Percentiles rank a stretch among this genome's conserved stretches.
Evolutionary conservation across 2,113 vertebrate genomes (phyloP).

Genomic region (Opisthocomus hoazin): DNA sequence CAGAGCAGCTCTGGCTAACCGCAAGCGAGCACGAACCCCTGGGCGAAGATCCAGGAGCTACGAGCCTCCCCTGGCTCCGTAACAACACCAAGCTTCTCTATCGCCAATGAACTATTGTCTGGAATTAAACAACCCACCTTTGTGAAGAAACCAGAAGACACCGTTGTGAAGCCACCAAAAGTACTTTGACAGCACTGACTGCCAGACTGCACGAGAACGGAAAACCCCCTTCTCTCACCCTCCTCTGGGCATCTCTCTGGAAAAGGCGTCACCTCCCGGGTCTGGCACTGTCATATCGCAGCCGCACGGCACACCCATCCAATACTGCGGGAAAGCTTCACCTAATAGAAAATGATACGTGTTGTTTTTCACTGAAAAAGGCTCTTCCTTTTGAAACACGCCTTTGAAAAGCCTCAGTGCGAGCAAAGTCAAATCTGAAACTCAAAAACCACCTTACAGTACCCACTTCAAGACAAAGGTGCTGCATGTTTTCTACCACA

Average conservation of each 20-base stretch:
- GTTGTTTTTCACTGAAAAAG: neutral
- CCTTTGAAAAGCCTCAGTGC: neutral
- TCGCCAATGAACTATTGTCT: neutral
- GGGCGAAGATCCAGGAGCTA: neutral
- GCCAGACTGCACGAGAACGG: neutral
- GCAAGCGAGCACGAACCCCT: neutral
- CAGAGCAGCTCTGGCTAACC: neutral
- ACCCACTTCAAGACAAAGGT: neutral
- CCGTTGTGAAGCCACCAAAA: neutral
- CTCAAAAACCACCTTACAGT: neutral
- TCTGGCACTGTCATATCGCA: neutral
- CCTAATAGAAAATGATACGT: accelerated
- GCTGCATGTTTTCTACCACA: neutral
- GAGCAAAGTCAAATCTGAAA: neutral
- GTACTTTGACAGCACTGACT: neutral
- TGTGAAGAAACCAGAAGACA: neutral
- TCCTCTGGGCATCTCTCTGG: neutral
- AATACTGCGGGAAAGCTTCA: neutral
- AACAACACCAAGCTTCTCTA: neutral
- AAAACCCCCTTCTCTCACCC: neutral
- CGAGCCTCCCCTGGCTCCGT: neutral
- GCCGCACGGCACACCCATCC: accelerated
- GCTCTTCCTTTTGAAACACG: neutral
- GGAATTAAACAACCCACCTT: neutral
- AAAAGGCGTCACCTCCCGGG: neutral